Base-by-base conservation (phyloP, 2,797 vertebrate species). In the Pempheris klunzingeri region DNA sequence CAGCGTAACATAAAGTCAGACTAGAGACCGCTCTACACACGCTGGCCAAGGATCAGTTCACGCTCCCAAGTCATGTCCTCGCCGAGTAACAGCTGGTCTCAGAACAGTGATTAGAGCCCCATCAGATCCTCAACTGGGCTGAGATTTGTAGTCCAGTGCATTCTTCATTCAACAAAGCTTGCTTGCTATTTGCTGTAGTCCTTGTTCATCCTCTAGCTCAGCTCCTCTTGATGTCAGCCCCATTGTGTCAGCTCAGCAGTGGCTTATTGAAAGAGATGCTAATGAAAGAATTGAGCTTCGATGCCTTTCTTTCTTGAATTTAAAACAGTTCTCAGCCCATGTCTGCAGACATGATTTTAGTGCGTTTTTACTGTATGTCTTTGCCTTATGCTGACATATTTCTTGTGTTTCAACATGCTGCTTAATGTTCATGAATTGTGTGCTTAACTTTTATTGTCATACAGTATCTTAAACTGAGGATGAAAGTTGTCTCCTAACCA, bases 381-480 rank as follows among this genome's bases (percentile, higher is more conserved):
- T 86, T 85, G 92, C 91, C 92, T 93, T 93, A 91, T n/a, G 77
- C 77, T 55, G 77, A 87, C 80, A 73, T 53, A 60, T 59, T 78
- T 87, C 61, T 88, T 78, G 71, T 82, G 75, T 87, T 87, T 61
- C 32, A 74, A 89, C 87, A 88, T 81, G 92, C 89, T 91, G 90
- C 91, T 88, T 87, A 61, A 77, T 54, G 53, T 86, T 78, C 75
- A 77, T 49, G 65, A 61, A 13, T 88, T 60, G 38, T 82, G 77
- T 88, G 82, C 80, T 76, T 30, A 83, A 57, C 52, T 72, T 85
- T 80, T 79, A 49, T 81, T 77, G 74, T 87, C 28, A 72, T 74
- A 78, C 77, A 68, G 77, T 74, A 81, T 87, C 88, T 88, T 72
- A 38, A 74, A 62, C 34, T 5, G 71, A 87, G 68, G 80, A 84